Base-by-base conservation (phyloP, 2,113 vertebrate species). In the Muscicapa adusta region DNA sequence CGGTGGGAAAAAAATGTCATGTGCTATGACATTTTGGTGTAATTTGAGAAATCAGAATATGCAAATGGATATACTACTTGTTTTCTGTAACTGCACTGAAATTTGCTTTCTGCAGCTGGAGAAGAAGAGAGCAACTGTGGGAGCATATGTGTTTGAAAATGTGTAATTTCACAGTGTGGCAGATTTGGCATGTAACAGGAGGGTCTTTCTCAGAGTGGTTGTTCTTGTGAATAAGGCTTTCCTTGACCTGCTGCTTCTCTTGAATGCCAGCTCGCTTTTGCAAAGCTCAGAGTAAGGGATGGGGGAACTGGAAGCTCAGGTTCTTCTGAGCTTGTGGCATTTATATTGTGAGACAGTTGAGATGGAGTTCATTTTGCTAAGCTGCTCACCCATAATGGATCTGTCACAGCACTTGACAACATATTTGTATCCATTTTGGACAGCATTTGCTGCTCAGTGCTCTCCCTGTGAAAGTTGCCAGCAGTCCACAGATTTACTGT, bases 371-470 rank as follows among this genome's bases (percentile, higher is more conserved):
- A 77, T 92, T 94, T 93, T 96, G 91, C 73, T 96, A 61, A 96
- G 80, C 80, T 93, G 73, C 70, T 96, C 80, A 75, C 79, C 73
- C 57, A 78, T 95, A 92, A 89, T 92, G 70, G 68, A 67, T 91
- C 76, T 93, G 94, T 91, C 94, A 94, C 77, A 65, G 62, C 0
- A 70, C 70, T 84, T 92, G 86, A 78, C 86, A 84, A 75, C 2
- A 1, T 92, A 92, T 96, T 94, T 93, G 57, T 95, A 94, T 86
- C 91, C 73, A 81, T 93, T 91, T 87, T 72, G 73, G 91, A 51
- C 68, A 90, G 66, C 25, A 31, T 70, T 92, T 91, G 67, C 38
- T 60, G 33, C 43, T 74, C 36, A 16, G 42, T 0, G 0, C 29
- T 72, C 45, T 71, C 58, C 36, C 62, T 73, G 61, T 81, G 73